Evolutionary conservation across 2,888 invertebrate species (phyloP), one percentile per base, ranked within the genome.

Genomic region (Ormyrus nitidulus): DNA sequence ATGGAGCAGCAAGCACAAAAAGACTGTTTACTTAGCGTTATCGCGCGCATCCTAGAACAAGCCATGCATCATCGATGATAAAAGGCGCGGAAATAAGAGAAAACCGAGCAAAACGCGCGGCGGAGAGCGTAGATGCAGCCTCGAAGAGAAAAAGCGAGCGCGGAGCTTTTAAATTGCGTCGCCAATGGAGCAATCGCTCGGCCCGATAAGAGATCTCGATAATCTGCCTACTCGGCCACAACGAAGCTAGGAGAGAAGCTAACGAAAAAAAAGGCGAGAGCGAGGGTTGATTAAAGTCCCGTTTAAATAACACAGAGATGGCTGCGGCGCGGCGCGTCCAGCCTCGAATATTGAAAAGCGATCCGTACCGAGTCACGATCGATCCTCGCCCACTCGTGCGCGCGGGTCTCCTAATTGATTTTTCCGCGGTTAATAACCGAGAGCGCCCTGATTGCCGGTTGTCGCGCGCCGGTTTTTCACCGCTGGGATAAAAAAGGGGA

Each of bases 401-500:
- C 34, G 13, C 6, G 8, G 11, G 7, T 51, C 44, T 46, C 53
- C 62, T 62, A 72, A 78, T 78, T 78, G 68, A 68, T 68, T 73
- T 78, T 66, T 78, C 59, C 70, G 49, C 44, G 58, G 49, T 72
- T 68, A 61, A 78, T 61, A 11, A 44, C 44, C 53, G 56, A 61
- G 64, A 51, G 7, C 56, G 44, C 51, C 8, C 54, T 49, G 62
- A 62, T 76, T 61, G 56, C 10, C 2, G 46, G 53, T 70, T 70
- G 65, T 8, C 44, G 34, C 34, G 34, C 4, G 34, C 34, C 34
- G 53, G 7, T 10, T 53, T 56, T 54, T n/a, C 56, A 1, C 5
- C 8, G 48, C 19, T 10, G 2, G n/a, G n/a, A 34, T 6, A 59
- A 64, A 56, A 54, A 34, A 34, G 2, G 2, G 34, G 34, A 73